Evolutionary conservation across 2,113 vertebrate genomes (phyloP).

Genomic region (Limanda limanda): DNA sequence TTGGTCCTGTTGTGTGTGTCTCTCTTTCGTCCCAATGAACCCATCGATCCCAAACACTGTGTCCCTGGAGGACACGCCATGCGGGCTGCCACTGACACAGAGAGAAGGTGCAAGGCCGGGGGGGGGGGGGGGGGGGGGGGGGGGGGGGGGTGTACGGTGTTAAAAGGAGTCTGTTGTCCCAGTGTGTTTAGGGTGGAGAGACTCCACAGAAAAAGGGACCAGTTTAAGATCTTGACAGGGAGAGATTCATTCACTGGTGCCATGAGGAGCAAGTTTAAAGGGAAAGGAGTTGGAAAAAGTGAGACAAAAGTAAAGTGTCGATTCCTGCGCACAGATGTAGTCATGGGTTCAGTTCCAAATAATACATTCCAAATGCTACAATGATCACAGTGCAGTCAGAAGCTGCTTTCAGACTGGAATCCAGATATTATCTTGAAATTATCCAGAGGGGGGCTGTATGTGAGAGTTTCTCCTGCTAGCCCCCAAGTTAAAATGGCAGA

Average conservation of each 20-base stretch:
- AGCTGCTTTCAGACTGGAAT: no score
- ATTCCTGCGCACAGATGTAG: no score
- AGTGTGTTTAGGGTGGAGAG: slow-evolving; percentile 19
- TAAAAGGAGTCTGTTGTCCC: slow-evolving; percentile 14
- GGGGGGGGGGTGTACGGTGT: not conserved
- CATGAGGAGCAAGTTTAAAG: slow-evolving; percentile 17
- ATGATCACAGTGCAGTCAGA: no score
- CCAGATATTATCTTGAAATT: no score
- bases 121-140: no score
- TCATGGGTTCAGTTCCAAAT: not conserved
- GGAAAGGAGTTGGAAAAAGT: not conserved
- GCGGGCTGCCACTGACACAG: slow-evolving; percentile 22
- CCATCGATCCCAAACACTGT: slow-evolving; percentile 44
- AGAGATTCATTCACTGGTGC: slow-evolving; percentile 26
- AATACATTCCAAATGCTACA: no score
- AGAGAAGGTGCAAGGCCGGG: slow-evolving; percentile 4
- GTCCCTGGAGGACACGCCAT: slow-evolving; percentile 23
- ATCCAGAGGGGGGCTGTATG: no score
- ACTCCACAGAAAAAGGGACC: not conserved
- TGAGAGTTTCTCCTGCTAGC: not conserved
- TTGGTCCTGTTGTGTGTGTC: slow-evolving; percentile 10
- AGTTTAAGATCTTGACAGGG: slow-evolving; percentile 13
- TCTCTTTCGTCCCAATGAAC: slow-evolving; percentile 15
- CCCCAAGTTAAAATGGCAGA: no score
- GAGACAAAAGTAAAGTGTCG: no score